Evolutionary conservation across 2,113 vertebrate genomes (phyloP).

Genomic region (Ivindomyrus marchei): DNA sequence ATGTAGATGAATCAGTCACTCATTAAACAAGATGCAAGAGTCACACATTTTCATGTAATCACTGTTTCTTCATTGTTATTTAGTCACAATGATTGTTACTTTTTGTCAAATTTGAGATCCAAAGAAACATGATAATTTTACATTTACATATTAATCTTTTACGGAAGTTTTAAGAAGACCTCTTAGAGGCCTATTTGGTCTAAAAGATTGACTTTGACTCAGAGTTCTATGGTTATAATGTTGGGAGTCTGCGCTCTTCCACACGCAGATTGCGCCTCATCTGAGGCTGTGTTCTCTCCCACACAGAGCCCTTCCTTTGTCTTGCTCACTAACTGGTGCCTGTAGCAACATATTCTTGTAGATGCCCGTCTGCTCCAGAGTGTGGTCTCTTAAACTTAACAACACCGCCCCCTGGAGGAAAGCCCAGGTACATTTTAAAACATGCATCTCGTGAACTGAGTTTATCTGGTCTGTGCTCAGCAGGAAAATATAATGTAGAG

Average conservation of each 20-base stretch:
- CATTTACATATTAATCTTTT: not conserved
- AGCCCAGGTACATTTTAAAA: not conserved
- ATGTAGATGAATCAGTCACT: not conserved
- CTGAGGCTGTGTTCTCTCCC: not conserved
- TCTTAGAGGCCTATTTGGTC: not conserved
- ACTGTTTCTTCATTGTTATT: not conserved
- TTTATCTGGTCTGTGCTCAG: not conserved
- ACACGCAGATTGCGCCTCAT: not conserved
- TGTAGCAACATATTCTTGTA: not conserved
- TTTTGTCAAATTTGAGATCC: not conserved
- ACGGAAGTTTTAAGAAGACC: not conserved
- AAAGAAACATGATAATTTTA: not conserved
- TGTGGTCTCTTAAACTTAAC: not conserved
- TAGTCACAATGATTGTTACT: not conserved
- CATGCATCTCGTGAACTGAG: not conserved
- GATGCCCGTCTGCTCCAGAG: not conserved
- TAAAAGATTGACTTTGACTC: not conserved
- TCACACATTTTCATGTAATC: not conserved
- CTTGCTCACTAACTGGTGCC: not conserved
- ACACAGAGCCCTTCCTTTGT: not conserved
- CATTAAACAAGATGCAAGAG: not conserved
- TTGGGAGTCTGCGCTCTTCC: not conserved
- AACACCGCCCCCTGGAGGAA: constrained; percentile 4
- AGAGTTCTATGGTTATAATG: not conserved
- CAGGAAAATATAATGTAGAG: not conserved